Base-by-base conservation (phyloP, 2,888 invertebrate species). In the Tanypteryx hageni region DNA sequence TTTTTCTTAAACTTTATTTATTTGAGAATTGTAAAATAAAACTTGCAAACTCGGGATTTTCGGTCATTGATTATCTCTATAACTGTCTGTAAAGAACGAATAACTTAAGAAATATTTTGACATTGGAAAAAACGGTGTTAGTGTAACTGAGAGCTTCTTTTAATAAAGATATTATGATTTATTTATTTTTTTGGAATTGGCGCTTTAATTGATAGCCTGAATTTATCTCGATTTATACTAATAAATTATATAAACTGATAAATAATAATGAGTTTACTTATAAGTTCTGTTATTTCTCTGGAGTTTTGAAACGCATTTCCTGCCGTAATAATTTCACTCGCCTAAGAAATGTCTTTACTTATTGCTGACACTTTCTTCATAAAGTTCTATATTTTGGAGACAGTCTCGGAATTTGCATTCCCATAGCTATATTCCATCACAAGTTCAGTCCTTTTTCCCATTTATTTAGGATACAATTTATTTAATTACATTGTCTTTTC, bases 371-470 rank as follows among this genome's bases (percentile, higher is more conserved):
- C 27, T 27, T 18, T 76, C 22, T 76, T 27, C 27, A 76, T 76
- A 68, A 68, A 68, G 9, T 9, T 68, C 1, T 68, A 18, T 68
- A 18, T n/a, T n/a, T 14, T 76, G 27, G 27, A 27, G 10, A 76
- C 76, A 76, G 76, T 76, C 76, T 22, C 27, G 76, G 76, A 76
- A 76, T 76, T 76, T 22, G 22, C 76, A 76, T 76, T 76, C 76
- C 68, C 0, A 68, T 68, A 68, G n/a, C 76, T 27, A 9, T 27
- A 27, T 18, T 76, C 13, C 76, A 76, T 76, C 76, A 76, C 76
- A 76, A 22, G 2, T 76, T 68, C 68, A 68, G 68, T 68, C 18
- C 68, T n/a, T 22, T 68, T 27, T 76, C 76, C 76, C 22, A 7
- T 76, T 3, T 76, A 27, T 27, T 27, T 76, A 76, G 76, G 76